A percentile compares a stretch with the other conserved stretches of the same genome.
These are phyloP conservation scores for Stegophylla sp. DNA, from an alignment of 2,888 invertebrate species.

Conservation along the genomic window DNA sequence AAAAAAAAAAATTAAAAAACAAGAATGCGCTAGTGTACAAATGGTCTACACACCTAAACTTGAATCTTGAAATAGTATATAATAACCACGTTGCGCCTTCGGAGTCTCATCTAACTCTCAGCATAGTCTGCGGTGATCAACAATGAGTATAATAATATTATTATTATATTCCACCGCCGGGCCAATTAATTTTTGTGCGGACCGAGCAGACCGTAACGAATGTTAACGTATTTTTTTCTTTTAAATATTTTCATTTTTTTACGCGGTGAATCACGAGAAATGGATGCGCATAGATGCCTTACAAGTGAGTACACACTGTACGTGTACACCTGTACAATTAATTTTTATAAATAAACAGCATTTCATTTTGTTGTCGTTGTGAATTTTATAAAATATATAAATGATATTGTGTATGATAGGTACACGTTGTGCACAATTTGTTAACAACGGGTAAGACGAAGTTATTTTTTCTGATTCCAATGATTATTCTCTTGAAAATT, in stretches of 20 bases:
- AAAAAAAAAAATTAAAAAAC: background rate
- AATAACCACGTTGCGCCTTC: slow-evolving; percentile 19
- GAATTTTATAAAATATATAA: background rate
- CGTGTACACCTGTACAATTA: background rate
- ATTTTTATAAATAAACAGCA: background rate
- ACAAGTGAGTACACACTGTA: slow-evolving; percentile 2
- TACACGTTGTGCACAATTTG: no score
- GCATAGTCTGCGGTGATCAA: background rate
- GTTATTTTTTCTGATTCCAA: no score
- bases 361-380: no score
- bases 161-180: background rate
- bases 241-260: background rate
- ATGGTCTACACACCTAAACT: slow-evolving; percentile 23
- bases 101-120: slow-evolving; percentile 13
- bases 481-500: no score
- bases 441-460: no score
- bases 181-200: background rate
- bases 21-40: slow-evolving; percentile 54
- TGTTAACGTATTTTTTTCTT: background rate
- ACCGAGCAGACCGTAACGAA: slow-evolving; percentile 1
- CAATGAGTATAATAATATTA: background rate
- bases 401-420: background rate
- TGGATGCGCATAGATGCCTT: background rate
- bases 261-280: background rate
- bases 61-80: slow-evolving; percentile 19